Evolutionary conservation across 2,797 vertebrate species (phyloP).

Genomic region (Perodicticus potto): DNA sequence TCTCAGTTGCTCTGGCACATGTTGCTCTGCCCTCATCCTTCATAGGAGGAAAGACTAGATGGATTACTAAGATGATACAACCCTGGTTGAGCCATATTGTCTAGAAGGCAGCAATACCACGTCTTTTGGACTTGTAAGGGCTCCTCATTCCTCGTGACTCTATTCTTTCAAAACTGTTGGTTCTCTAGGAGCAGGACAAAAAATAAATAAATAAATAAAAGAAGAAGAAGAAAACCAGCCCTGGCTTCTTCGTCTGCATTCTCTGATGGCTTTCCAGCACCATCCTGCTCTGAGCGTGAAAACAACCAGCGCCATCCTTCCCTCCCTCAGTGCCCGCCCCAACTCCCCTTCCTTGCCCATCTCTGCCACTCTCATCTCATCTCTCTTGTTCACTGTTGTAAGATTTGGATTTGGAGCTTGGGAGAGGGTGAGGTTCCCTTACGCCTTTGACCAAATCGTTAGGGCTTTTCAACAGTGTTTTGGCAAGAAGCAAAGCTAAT

Average conservation of each 20-base stretch:
- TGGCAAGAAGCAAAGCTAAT: slow-evolving; percentile 10
- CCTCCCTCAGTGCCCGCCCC: not conserved
- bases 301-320: fast-evolving
- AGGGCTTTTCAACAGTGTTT: not conserved
- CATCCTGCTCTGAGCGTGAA: not conserved
- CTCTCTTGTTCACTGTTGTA: not conserved
- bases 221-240: not conserved
- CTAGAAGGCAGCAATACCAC: not conserved
- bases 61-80: not conserved
- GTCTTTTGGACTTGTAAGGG: not conserved
- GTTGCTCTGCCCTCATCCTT: not conserved
- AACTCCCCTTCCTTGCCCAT: not conserved
- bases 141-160: not conserved
- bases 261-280: not conserved
- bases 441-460: not conserved
- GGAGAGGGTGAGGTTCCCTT: not conserved
- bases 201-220: no score
- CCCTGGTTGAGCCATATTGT: not conserved
- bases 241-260: not conserved
- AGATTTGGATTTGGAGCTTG: not conserved
- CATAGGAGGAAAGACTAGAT: not conserved
- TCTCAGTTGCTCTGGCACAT: not conserved
- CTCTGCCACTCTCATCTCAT: not conserved
- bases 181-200: not conserved
- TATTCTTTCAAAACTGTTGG: not conserved